Percentiles rank a stretch among this genome's conserved stretches.
phyloP scores from a whole-genome alignment of 2,888 invertebrate genomes.

The Drosophila infuscata region DNA sequence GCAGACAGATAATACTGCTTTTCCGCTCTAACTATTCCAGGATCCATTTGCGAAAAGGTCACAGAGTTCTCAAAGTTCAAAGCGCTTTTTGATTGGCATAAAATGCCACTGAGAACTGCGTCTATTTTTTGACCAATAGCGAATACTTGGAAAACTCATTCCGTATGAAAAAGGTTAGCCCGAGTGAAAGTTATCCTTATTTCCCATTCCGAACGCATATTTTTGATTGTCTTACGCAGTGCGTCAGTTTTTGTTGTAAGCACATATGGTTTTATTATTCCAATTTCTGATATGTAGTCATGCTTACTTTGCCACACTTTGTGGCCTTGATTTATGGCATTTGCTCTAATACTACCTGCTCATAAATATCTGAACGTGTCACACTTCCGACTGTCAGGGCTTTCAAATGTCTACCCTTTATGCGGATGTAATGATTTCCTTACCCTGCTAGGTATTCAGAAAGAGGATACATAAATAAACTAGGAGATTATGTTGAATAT shows the following conservation, averaged over 20 bases:
- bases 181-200: not conserved
- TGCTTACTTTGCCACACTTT: conserved; percentile 28
- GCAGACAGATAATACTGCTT: not conserved
- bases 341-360: conserved; percentile 39
- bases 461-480: conserved; percentile 10
- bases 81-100: conserved; percentile 58
- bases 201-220: conserved; percentile 8
- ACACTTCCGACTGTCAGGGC: conserved; percentile 24
- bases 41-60: conserved; percentile 49
- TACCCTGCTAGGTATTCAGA: not conserved
- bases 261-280: conserved; percentile 34
- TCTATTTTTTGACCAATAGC: conserved; percentile 37
- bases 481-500: not conserved
- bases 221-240: conserved; percentile 39
- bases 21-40: conserved; percentile 1
- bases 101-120: conserved; percentile 46
- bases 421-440: not conserved
- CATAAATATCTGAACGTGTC: conserved; percentile 55
- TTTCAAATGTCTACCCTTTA: conserved; percentile 23
- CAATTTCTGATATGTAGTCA: conserved; percentile 15
- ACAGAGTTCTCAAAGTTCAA: conserved; percentile 48
- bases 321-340: conserved; percentile 49
- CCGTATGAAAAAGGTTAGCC: conserved; percentile 28
- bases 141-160: conserved; percentile 8
- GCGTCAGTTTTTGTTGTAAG: conserved; percentile 50